These are phyloP conservation scores for Toxonevra muliebris DNA, from an alignment of 2,888 invertebrate species.

Conservation along the genomic window DNA sequence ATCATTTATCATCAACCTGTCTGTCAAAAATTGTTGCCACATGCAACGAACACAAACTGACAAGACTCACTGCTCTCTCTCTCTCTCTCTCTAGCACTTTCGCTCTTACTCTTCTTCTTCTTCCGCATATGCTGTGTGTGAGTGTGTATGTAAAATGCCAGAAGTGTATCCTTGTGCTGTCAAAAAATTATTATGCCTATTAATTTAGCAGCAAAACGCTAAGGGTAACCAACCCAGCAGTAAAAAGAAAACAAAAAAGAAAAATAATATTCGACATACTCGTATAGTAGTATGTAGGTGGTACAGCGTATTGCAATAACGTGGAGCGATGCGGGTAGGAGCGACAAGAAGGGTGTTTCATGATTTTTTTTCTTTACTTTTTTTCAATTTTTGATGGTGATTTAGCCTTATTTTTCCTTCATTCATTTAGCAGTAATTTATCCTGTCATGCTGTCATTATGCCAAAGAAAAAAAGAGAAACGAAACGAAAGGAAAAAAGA, in stretches of 20 bases:
- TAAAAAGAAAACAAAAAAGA: conserved; percentile 27
- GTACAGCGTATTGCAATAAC: conserved; percentile 17
- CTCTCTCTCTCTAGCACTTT: too few species aligned
- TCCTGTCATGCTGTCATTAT: conserved; percentile 65
- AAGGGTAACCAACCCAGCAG: conserved; percentile 18
- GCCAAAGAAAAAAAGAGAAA: conserved; percentile 48
- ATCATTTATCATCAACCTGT: conserved; percentile 64
- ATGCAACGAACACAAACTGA: conserved; percentile 8
- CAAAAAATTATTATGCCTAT: conserved; percentile 62
- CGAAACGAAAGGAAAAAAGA: conserved; percentile 2
- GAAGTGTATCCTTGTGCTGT: conserved; percentile 60
- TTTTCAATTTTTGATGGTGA: conserved; percentile 32
- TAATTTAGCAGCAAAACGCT: conserved; percentile 50
- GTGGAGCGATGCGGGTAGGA: conserved; percentile 18
- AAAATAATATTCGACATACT: conserved; percentile 6
- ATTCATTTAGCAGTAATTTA: conserved; percentile 64
- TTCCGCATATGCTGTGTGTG: too few species aligned
- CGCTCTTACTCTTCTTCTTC: too few species aligned
- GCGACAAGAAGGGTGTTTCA: conserved; percentile 21
- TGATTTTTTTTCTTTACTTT: background rate
- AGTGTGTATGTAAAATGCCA: conserved; percentile 3
- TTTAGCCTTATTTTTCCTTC: conserved; percentile 39
- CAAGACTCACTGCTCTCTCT: background rate
- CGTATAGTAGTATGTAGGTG: conserved; percentile 7
- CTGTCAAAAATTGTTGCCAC: conserved; percentile 45